phyloP scores from a whole-genome alignment of 2,888 invertebrate species.

The Cosmorhoe ocellata region DNA sequence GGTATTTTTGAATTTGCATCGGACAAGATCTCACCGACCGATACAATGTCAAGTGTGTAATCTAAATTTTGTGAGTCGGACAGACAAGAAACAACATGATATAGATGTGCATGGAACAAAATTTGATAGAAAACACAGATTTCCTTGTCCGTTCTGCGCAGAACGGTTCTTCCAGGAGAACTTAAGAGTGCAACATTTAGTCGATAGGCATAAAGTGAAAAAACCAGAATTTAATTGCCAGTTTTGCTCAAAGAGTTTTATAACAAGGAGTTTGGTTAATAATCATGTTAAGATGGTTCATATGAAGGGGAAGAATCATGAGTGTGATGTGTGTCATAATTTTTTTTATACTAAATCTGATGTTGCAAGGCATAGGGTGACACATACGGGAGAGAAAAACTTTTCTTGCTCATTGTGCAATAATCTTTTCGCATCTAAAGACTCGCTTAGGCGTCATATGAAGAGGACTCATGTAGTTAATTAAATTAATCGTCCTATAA shows the following conservation, averaged over 20 bases:
- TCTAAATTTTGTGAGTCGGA: conserved; percentile 42
- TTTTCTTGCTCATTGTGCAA: conserved; percentile 56
- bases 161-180: conserved; percentile 63
- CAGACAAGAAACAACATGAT: conserved; percentile 42
- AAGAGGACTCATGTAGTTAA: conserved; percentile 51
- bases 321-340: conserved; percentile 63
- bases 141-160: conserved; percentile 58
- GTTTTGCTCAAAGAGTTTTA: conserved; percentile 59
- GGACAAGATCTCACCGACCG: conserved; percentile 52
- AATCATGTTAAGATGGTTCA: conserved; percentile 69
- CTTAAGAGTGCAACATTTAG: conserved; percentile 50
- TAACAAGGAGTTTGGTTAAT: conserved; percentile 63
- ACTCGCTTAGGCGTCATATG: conserved; percentile 64
- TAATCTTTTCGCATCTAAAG: conserved; percentile 61
- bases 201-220: conserved; percentile 51
- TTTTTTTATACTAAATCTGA: conserved; percentile 69
- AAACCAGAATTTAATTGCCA: conserved; percentile 60
- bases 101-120: conserved; percentile 33
- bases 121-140: conserved; percentile 50
- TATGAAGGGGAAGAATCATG: conserved; percentile 63
- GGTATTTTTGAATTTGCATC: conserved; percentile 65
- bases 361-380: conserved; percentile 57
- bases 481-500: neutral
- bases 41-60: conserved; percentile 54
- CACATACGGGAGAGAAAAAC: conserved; percentile 65